These are phyloP conservation scores for Sciurus niger DNA, from an alignment of 2,113 vertebrate species.

Conservation along the genomic window DNA sequence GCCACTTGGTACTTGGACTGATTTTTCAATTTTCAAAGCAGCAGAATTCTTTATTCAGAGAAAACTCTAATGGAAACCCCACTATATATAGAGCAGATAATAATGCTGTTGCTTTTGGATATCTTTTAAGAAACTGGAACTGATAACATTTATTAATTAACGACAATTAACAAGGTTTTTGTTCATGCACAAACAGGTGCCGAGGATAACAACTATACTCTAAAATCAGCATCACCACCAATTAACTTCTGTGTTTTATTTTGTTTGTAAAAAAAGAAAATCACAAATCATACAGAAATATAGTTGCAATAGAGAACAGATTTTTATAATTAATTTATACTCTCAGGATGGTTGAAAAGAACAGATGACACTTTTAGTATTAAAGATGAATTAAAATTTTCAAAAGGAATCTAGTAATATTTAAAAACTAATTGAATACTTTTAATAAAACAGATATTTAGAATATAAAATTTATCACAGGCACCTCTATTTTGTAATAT, in stretches of 20 bases:
- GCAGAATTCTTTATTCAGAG: background rate
- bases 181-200: background rate
- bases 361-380: background rate
- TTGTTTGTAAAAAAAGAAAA: background rate
- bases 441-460: background rate
- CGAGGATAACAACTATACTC: background rate
- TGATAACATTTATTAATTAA: background rate
- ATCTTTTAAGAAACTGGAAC: background rate
- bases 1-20: background rate
- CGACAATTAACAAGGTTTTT: background rate
- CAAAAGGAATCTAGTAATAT: background rate
- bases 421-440: background rate
- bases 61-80: background rate
- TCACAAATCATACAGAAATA: background rate
- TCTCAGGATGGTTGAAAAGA: background rate
- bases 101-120: background rate
- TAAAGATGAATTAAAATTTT: slow-evolving; percentile 14
- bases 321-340: background rate
- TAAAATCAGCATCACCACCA: background rate
- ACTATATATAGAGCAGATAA: background rate
- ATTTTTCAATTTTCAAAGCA: background rate
- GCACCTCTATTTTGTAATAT: background rate
- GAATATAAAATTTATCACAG: background rate
- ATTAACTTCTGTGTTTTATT: background rate
- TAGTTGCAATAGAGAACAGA: background rate